Percentiles rank a stretch among this genome's conserved stretches.
phyloP scores from a whole-genome alignment of 2,113 vertebrate genomes.

The Varanus komodoensis region DNA sequence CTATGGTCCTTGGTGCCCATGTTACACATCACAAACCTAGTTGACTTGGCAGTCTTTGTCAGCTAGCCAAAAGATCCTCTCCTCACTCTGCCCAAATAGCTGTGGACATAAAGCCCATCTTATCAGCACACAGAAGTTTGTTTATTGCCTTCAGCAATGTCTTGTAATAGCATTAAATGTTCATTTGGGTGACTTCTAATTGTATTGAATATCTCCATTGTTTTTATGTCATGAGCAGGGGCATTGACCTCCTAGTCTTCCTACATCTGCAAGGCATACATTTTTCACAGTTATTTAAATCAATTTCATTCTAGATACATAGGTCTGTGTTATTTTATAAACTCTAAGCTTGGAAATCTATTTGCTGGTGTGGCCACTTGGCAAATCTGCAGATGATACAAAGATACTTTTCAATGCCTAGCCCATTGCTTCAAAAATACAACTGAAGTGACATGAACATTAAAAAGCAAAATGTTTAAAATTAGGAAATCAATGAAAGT shows the following conservation, averaged over 20 bases:
- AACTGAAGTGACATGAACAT: background rate
- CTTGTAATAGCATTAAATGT: background rate
- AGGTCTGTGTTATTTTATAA: conserved; percentile 41
- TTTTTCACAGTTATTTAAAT: background rate
- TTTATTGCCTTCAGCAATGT: background rate
- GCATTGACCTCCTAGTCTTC: background rate
- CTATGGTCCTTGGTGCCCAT: background rate
- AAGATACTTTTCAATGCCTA: conserved; percentile 2
- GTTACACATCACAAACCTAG: background rate
- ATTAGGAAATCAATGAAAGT: conserved; percentile 36
- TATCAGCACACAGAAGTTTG: background rate
- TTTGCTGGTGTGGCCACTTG: background rate
- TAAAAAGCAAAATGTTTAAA: conserved; percentile 8
- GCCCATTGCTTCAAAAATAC: conserved; percentile 26
- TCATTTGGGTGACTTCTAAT: conserved; percentile 5
- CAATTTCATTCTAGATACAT: conserved; percentile 18
- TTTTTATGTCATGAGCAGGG: background rate
- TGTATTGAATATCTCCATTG: background rate
- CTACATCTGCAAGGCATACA: background rate
- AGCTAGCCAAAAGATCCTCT: background rate
- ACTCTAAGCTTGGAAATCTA: background rate
- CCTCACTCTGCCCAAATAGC: background rate
- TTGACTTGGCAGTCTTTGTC: background rate
- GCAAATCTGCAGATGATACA: background rate
- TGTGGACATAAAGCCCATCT: background rate